These are phyloP conservation scores for Cryptocephalus primarius DNA, from an alignment of 2,888 invertebrate genomes.

Conservation along the genomic window DNA sequence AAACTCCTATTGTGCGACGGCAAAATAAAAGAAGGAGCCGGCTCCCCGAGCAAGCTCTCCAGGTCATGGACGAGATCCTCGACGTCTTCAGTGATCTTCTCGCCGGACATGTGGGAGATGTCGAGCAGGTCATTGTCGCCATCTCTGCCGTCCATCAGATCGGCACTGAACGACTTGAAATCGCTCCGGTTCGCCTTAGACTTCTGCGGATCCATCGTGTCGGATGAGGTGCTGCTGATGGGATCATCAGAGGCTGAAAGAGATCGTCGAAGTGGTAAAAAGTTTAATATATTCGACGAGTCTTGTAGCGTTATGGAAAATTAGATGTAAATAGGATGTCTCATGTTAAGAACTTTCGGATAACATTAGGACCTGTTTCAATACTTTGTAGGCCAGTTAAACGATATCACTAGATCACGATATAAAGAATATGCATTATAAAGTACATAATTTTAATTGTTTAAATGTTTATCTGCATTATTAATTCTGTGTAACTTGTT, in stretches of 20 bases:
- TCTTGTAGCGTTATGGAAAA: too few relatives aligned
- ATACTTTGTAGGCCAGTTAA: too few relatives aligned
- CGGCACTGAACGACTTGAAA: constrained; percentile 8
- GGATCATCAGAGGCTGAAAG: constrained; percentile 28
- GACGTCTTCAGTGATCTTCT: constrained; percentile 33
- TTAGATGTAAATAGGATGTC: too few relatives aligned
- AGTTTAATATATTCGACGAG: too few relatives aligned
- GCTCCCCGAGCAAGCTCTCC: constrained; percentile 31
- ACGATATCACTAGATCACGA: too few relatives aligned
- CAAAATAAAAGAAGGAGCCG: constrained; percentile 19
- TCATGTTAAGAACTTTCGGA: too few relatives aligned
- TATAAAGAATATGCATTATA: too few relatives aligned
- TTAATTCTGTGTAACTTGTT: too few relatives aligned
- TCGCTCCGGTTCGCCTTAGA: background rate
- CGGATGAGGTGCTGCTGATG: constrained; percentile 33
- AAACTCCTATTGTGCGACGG: constrained; percentile 4
- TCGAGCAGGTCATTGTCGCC: constrained; percentile 5
- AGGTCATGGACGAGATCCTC: constrained; percentile 37
- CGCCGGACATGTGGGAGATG: constrained; percentile 21
- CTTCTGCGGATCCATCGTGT: constrained; percentile 17
- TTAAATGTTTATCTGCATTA: too few relatives aligned
- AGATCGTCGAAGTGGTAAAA: background rate
- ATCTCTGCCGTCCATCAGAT: constrained; percentile 22
- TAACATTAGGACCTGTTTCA: too few relatives aligned
- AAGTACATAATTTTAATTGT: too few relatives aligned